Evolutionary conservation across 2,797 vertebrate species (phyloP).

Genomic region (Sciurus carolinensis): DNA sequence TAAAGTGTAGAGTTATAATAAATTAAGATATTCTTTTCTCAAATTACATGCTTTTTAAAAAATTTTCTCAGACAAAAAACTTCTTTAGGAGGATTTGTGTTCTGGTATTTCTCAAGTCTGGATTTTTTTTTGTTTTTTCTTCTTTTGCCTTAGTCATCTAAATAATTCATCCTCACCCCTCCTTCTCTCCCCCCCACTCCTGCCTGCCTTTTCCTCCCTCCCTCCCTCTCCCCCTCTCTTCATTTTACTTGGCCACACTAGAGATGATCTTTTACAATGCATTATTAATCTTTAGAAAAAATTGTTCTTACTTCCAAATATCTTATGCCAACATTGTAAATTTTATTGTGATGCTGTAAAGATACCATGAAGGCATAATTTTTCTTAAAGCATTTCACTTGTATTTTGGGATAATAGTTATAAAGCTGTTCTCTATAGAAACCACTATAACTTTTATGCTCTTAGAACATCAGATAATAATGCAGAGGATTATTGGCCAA

Average conservation of each 20-base stretch:
- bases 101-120: neutral
- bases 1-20: slow-evolving; percentile 67
- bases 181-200: neutral
- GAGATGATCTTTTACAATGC: slow-evolving; percentile 27
- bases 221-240: neutral
- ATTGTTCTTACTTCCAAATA: slow-evolving; percentile 53
- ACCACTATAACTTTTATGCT: slow-evolving; percentile 71
- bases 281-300: slow-evolving; percentile 48
- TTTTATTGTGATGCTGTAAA: slow-evolving; percentile 75
- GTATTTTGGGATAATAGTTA: slow-evolving; percentile 72
- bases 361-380: slow-evolving; percentile 74
- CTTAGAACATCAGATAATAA: slow-evolving; percentile 71
- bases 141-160: neutral
- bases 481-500: slow-evolving; percentile 75
- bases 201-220: too few species aligned
- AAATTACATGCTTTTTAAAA: slow-evolving; percentile 45
- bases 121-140: neutral
- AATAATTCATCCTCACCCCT: neutral
- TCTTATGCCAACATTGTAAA: slow-evolving; percentile 72
- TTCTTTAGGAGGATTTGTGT: slow-evolving; percentile 8
- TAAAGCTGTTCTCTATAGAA: slow-evolving; percentile 68
- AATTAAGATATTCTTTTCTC: slow-evolving; percentile 66
- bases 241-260: slow-evolving; percentile 26
- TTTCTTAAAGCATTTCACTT: slow-evolving; percentile 71
- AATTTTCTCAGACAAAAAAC: slow-evolving; percentile 13